Percentiles rank a stretch among this genome's conserved stretches.
These are phyloP conservation scores for Erythrocebus patas DNA, from an alignment of 2,113 vertebrate species.

Conservation along the genomic window DNA sequence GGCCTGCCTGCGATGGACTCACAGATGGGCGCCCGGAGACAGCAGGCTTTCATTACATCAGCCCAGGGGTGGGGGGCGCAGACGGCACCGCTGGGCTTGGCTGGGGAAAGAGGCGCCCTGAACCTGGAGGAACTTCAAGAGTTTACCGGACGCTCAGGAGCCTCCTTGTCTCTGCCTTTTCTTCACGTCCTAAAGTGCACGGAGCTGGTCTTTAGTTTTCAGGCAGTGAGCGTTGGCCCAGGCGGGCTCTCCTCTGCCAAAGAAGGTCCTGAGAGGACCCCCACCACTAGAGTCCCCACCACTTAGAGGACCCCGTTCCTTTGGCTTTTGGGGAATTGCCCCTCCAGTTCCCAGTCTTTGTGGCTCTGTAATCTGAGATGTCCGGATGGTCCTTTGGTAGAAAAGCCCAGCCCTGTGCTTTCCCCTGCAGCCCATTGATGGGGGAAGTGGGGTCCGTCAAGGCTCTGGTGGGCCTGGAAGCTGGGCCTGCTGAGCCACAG, in stretches of 20 bases:
- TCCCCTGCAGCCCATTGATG: neutral
- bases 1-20: neutral
- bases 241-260: neutral
- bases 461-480: neutral
- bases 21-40: neutral
- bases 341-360: neutral
- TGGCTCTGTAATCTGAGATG: neutral
- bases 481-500: neutral
- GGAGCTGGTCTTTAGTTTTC: accelerated
- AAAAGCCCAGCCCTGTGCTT: too few species aligned
- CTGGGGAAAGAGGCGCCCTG: neutral
- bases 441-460: neutral
- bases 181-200: accelerated
- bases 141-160: too few species aligned
- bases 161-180: too few species aligned
- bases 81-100: too few species aligned
- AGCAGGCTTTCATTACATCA: neutral
- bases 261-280: neutral
- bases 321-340: accelerated
- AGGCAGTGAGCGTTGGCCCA: neutral
- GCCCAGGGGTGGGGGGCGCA: neutral
- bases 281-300: too few species aligned
- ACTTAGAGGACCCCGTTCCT: too few species aligned
- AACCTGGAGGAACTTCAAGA: too few species aligned
- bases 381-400: neutral